Percentiles rank a stretch among this genome's conserved stretches.
Evolutionary conservation across 2,888 invertebrate species (phyloP).

Genomic region (Oxytorus armatus): DNA sequence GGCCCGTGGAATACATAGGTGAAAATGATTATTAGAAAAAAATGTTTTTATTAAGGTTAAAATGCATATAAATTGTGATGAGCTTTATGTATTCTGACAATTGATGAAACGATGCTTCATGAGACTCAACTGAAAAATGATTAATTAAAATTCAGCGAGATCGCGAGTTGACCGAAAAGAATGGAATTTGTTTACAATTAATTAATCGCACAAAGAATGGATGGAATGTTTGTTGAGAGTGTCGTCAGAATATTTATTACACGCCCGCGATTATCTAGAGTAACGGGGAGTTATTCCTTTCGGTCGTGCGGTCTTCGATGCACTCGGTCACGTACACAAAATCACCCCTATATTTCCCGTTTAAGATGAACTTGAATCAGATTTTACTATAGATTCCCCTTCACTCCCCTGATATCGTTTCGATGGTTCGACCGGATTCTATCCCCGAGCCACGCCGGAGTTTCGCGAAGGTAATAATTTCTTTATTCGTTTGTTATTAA

Average conservation of each 20-base stretch:
- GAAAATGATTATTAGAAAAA: too few species aligned
- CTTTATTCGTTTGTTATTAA: too few species aligned
- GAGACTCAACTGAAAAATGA: too few species aligned
- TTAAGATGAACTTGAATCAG: conserved; percentile 32
- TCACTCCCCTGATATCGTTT: conserved; percentile 39
- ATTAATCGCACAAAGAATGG: background rate
- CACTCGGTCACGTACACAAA: conserved; percentile 36
- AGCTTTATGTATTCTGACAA: too few species aligned
- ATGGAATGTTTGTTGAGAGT: conserved; percentile 2
- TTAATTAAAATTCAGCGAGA: background rate
- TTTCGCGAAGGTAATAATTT: conserved; percentile 44
- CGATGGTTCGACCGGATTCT: conserved; percentile 21
- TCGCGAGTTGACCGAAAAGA: background rate
- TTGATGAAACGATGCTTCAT: too few species aligned
- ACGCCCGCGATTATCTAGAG: conserved; percentile 40
- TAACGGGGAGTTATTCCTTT: background rate
- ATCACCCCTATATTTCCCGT: conserved; percentile 1
- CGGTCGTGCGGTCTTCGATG: background rate
- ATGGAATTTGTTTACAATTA: conserved; percentile 18
- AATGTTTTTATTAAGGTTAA: too few species aligned
- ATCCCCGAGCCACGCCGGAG: conserved; percentile 9
- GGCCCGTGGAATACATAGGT: too few species aligned
- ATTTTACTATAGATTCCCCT: conserved; percentile 55
- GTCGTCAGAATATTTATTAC: conserved; percentile 41
- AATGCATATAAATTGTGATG: too few species aligned